Base-by-base conservation (phyloP, 2,113 vertebrate species). In the Todiramphus saurophagus region DNA sequence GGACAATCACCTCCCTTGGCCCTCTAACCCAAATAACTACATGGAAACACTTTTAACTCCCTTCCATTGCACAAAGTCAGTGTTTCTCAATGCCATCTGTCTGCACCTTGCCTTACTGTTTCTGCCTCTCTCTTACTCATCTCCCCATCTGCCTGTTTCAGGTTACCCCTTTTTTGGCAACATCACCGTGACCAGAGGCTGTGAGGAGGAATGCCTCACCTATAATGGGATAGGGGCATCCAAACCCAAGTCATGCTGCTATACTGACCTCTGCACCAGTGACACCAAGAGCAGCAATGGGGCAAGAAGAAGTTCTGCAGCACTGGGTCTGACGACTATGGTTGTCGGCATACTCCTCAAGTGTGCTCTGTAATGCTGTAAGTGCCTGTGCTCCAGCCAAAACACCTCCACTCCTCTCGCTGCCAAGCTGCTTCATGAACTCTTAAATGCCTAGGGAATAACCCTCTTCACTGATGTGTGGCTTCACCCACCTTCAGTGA, bases 151-250 rank as follows among this genome's bases (percentile, higher is more conserved):
- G 0, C 44, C 35, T 51, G 9, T 77, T 85, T 41, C 74, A 98
- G 96, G 96, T 67, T 97, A 94, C 46, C 94, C 96, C 21, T 96
- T 97, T 64, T 96, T 90, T 0, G 94, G 95, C 50, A 97, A 96
- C 68, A 64, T 96, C 66, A 97, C 93, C 0, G 95, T 97, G 27
- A 95, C 85, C 87, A 94, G 95, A 51, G 60, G 1, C 37, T 96
- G 96, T 10, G 56, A 68, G 20, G 72, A 93, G 33, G 69, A 85
- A 11, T 96, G 97, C 2, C 1, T 41, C 3, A 2, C 90, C 27
- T 25, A 2, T 0, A 0, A 72, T 0, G 82, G 79, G 6, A 96
- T 96, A 5, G 96, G 93, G 6, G 68, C 64, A 0, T 12, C 16
- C 14, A 96, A 2, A 30, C 95, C 93, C 39, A 87, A 78, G 37